These are phyloP conservation scores for Numenius phaeopus DNA, from an alignment of 2,797 vertebrate genomes.

Conservation along the genomic window DNA sequence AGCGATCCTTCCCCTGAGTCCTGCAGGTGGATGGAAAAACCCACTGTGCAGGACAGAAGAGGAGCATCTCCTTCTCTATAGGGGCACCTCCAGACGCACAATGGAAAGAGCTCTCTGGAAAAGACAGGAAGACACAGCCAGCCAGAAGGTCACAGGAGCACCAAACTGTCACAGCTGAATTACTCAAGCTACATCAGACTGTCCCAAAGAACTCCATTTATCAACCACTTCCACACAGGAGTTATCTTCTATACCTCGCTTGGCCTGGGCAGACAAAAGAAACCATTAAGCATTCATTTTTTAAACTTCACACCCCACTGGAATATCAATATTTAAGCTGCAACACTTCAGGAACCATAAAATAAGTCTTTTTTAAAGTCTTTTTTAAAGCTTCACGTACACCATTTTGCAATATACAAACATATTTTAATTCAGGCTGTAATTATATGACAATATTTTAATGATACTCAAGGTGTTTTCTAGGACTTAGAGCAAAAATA, in stretches of 20 bases:
- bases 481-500: not conserved
- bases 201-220: not conserved
- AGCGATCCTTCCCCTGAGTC: not conserved
- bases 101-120: not conserved
- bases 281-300: not conserved
- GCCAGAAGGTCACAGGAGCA: not conserved
- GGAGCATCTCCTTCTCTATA: not conserved
- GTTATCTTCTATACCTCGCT: not conserved
- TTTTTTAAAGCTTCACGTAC: not conserved
- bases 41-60: not conserved
- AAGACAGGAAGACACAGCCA: not conserved
- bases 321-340: not conserved
- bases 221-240: not conserved
- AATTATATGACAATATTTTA: not conserved
- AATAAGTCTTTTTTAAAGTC: not conserved
- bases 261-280: not conserved
- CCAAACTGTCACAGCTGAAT: not conserved
- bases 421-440: not conserved
- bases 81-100: not conserved
- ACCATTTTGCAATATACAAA: not conserved
- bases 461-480: not conserved
- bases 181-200: not conserved
- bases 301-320: not conserved
- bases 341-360: not conserved
- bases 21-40: not conserved